Conservation (phyloP, 2,888 invertebrate genomes). For the Philereme vetulata region DNA sequence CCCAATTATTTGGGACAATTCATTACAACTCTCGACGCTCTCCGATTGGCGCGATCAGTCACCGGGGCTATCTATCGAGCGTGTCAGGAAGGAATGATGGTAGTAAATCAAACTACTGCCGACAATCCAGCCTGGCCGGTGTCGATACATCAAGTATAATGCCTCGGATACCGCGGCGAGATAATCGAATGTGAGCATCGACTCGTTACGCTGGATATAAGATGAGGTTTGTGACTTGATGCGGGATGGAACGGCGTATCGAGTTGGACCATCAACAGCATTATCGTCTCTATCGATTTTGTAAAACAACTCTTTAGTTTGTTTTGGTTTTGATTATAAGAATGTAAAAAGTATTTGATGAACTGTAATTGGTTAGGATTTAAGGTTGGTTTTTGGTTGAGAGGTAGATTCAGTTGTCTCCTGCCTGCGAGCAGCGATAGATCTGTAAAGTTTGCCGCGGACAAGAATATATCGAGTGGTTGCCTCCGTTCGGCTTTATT, state of each 20-base stretch:
- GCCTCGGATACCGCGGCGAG: conserved; percentile 82
- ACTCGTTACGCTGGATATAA: conserved; percentile 82
- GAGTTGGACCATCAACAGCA: conserved; percentile 42
- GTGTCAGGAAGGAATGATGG: conserved; percentile 79
- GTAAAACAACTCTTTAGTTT: background rate
- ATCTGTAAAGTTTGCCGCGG: conserved; percentile 83
- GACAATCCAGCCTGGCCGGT: conserved; percentile 80
- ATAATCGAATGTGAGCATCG: conserved; percentile 84
- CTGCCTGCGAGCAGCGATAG: conserved; percentile 67
- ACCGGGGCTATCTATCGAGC: conserved; percentile 46
- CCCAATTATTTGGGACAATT: conserved; percentile 83
- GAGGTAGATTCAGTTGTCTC: conserved; percentile 57
- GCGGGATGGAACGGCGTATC: conserved; percentile 59
- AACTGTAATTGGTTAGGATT: conserved; percentile 30
- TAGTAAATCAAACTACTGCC: conserved; percentile 79
- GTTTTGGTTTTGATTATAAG: background rate
- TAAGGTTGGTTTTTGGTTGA: conserved; percentile 62
- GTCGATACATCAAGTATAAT: conserved; percentile 83
- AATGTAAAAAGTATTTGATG: background rate
- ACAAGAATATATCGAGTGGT: conserved; percentile 83
- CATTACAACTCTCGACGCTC: conserved; percentile 78
- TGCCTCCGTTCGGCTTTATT: conserved; percentile 83
- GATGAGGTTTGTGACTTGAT: conserved; percentile 71
- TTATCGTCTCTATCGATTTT: conserved; percentile 52
- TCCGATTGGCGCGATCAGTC: conserved; percentile 71